Evolutionary conservation across 2,797 vertebrate species (phyloP), one percentile per base, ranked within the genome.

Genomic region (Chanos chanos): DNA sequence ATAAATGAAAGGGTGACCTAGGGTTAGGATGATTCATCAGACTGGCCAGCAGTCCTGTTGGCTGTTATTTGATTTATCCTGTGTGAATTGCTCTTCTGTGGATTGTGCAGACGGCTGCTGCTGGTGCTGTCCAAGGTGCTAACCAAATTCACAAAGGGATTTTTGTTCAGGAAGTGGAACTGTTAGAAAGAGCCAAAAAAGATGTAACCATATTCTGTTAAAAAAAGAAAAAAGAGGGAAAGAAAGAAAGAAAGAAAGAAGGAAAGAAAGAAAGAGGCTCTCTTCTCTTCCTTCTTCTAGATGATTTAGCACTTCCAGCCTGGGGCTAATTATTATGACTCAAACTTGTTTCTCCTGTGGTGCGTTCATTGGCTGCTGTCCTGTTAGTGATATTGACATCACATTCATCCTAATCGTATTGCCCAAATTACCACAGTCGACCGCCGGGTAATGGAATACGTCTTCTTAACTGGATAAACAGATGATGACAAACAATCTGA

Each of bases 71-170:
- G 19, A 54, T 43, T 28, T 58, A 79, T 49, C 30, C 8, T 13
- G 16, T n/a, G 25, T 33, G 28, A 49, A 49, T 24, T 24, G 5
- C 27, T 36, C 16, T 48, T 1, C 5, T 48, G 51, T 43, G 10
- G 15, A 40, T 31, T 50, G 40, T 62, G 25, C 52, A 44, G 61
- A 53, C 68, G 71, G 72, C 76, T 67, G 64, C 70, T 54, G 49
- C 62, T 61, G 72, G 74, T 69, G 76, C 81, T 77, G 79, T 83
- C 66, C 76, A 62, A 51, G 62, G 66, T 74, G 60, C 71, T 86
- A 83, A 78, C 67, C 67, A 76, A 75, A 71, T 2, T 12, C 10
- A 1, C 27, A 31, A 12, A 33, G 12, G 40, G 5, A 4, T 33
- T 34, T 50, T 19, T 40, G 16, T 60, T 31, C 45, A 39, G 37